Conservation (phyloP, 2,797 vertebrate species). For the Glyptemys insculpta region DNA sequence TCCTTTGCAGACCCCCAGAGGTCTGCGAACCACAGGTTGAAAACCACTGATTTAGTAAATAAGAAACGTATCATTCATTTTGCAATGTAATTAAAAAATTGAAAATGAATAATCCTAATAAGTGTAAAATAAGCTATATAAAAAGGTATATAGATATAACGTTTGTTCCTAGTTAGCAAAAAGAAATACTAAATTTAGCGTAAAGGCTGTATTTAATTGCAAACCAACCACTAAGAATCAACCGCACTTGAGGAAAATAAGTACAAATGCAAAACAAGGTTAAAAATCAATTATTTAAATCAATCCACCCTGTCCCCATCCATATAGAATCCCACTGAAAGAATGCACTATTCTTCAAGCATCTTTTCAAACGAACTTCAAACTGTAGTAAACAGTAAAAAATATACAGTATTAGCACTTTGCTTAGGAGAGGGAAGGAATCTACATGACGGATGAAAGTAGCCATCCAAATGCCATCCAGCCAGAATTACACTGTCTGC, state of each 20-base stretch:
- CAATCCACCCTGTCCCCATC: neutral
- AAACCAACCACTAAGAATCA: neutral
- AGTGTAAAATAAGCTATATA: neutral
- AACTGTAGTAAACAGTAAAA: neutral
- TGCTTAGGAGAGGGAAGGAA: neutral
- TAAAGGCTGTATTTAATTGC: neutral
- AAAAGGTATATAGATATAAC: neutral
- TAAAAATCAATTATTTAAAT: neutral
- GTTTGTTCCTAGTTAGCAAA: neutral
- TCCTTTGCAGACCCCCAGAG: too few relatives aligned
- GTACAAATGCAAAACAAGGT: neutral
- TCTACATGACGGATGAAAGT: neutral
- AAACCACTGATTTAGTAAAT: neutral
- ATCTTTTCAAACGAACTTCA: neutral
- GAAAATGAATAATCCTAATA: neutral
- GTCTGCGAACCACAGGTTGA: neutral
- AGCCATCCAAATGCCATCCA: neutral
- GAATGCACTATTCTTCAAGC: neutral
- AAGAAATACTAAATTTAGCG: neutral
- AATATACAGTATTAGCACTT: neutral
- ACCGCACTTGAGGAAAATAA: neutral
- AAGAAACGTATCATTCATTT: neutral
- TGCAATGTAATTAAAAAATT: neutral
- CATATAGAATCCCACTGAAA: accelerated
- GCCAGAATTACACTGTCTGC: neutral